These are phyloP conservation scores for Anguilla anguilla DNA, from an alignment of 2,797 vertebrate genomes.

Conservation along the genomic window DNA sequence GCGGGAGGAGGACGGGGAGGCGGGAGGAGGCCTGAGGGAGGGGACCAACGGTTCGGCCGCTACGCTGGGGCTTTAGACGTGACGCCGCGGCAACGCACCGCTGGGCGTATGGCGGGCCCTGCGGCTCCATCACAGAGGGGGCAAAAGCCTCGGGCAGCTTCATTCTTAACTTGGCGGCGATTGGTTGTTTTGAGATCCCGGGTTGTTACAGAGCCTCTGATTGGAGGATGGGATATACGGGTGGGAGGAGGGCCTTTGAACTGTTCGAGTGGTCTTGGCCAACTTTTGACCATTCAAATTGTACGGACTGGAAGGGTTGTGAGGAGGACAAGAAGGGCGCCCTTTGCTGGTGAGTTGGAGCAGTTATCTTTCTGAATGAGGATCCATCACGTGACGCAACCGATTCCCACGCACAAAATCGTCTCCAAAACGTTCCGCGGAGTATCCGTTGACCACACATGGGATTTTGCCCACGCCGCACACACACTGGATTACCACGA, in stretches of 20 bases:
- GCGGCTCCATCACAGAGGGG: neutral
- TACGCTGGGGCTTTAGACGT: neutral
- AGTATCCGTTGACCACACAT: neutral
- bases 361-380: neutral
- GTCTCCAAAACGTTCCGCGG: neutral
- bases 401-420: neutral
- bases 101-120: neutral
- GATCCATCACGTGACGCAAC: neutral
- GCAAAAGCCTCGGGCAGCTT: neutral
- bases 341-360: neutral
- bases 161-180: neutral
- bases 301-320: neutral
- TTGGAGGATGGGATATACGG: neutral
- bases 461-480: neutral
- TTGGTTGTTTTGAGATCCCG: neutral
- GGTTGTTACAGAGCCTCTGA: neutral
- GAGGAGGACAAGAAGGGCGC: neutral
- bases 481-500: neutral
- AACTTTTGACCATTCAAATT: neutral
- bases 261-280: neutral
- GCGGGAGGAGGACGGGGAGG: conserved; percentile 57
- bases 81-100: neutral
- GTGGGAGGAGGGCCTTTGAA: neutral
- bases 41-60: conserved; percentile 4
- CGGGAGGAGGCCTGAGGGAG: conserved; percentile 57